These are phyloP conservation scores for Gavia stellata DNA, from an alignment of 2,113 vertebrate species.

Conservation along the genomic window DNA sequence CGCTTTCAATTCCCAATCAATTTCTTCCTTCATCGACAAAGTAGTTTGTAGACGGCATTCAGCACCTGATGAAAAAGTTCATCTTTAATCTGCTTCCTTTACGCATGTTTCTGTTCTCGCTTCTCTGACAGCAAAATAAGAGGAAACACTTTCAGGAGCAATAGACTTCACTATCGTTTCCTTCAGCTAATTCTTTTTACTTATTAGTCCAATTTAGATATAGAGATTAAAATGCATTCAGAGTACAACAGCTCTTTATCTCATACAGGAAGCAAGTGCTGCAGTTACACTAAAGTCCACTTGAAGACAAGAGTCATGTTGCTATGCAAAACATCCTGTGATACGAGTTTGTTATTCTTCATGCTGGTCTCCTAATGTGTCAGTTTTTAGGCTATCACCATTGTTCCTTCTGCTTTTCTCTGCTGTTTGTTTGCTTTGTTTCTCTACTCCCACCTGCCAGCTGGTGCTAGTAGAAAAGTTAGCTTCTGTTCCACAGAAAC, in stretches of 20 bases:
- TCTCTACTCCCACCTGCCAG: constrained; percentile 21
- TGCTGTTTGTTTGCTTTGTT: constrained; percentile 33
- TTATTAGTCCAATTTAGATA: constrained; percentile 36
- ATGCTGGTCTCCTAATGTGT: not conserved
- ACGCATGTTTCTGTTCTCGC: not conserved
- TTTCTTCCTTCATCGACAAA: constrained; percentile 70
- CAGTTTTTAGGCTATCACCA: not conserved
- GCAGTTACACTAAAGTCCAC: not conserved
- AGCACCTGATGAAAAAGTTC: constrained; percentile 55
- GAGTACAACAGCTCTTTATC: not conserved
- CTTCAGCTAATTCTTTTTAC: not conserved
- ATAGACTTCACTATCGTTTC: not conserved
- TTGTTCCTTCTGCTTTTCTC: constrained; percentile 29
- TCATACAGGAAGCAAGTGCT: constrained; percentile 26
- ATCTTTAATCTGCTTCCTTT: not conserved
- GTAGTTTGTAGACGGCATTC: constrained; percentile 26
- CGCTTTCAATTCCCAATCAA: constrained; percentile 29
- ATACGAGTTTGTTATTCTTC: constrained; percentile 1
- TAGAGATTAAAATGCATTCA: constrained; percentile 13
- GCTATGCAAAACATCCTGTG: constrained; percentile 47
- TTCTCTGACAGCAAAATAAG: not conserved
- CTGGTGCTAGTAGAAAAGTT: constrained; percentile 17
- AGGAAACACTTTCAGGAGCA: constrained; percentile 10
- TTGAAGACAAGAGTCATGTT: constrained; percentile 33
- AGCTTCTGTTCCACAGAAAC: not conserved